phyloP scores from a whole-genome alignment of 2,888 invertebrate genomes.

The Drosophila pullipes region DNA sequence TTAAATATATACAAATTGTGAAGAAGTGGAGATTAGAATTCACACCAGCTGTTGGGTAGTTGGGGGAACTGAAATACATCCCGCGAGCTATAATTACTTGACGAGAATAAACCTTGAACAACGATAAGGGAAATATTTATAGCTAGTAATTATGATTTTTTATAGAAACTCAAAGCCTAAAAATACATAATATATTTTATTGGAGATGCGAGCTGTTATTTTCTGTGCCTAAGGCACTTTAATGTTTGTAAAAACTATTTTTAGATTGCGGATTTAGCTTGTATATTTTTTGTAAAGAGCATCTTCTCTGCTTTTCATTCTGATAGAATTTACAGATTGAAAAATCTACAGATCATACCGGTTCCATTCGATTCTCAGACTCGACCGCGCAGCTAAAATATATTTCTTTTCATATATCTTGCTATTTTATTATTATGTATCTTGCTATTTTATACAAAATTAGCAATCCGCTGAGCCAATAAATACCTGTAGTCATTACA shows the following conservation, averaged over 20 bases:
- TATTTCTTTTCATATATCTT: neutral
- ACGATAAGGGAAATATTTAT: neutral
- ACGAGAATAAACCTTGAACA: slow-evolving; percentile 6
- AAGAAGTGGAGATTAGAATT: slow-evolving; percentile 4
- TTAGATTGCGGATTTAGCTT: too few species aligned
- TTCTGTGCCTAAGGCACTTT: neutral
- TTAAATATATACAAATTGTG: slow-evolving; percentile 27
- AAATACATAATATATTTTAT: neutral
- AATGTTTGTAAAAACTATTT: neutral
- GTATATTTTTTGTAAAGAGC: too few species aligned
- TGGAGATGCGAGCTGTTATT: neutral
- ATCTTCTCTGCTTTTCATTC: neutral
- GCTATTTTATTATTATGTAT: neutral
- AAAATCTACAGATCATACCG: neutral
- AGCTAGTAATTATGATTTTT: neutral
- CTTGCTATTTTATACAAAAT: neutral
- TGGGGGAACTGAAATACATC: neutral
- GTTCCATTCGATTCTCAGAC: neutral
- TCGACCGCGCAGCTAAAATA: neutral
- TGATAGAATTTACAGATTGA: neutral
- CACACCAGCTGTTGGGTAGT: slow-evolving; percentile 1
- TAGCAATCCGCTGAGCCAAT: too few species aligned
- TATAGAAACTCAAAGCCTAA: neutral
- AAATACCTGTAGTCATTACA: neutral
- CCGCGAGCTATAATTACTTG: slow-evolving; percentile 16